A percentile compares a stretch with the other conserved stretches of the same genome.
These are phyloP conservation scores for Pangasius larnaudii DNA, from an alignment of 2,797 vertebrate species.

Conservation along the genomic window DNA sequence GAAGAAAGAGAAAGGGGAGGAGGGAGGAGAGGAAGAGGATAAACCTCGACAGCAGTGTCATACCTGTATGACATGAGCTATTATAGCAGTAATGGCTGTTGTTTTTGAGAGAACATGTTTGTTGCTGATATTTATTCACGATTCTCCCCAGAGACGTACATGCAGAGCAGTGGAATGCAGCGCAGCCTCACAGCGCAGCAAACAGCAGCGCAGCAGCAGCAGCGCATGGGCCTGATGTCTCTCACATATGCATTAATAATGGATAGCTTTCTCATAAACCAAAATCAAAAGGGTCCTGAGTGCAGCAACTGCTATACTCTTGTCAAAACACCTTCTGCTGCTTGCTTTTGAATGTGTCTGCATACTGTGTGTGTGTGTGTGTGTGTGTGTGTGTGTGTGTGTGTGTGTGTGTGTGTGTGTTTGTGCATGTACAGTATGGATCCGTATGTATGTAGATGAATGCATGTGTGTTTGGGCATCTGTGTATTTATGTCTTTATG, in stretches of 20 bases:
- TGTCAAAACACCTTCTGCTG: too few relatives aligned
- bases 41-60: conserved; percentile 46
- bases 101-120: conserved; percentile 52
- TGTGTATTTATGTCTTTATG: background rate
- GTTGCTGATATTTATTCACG: conserved; percentile 54
- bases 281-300: conserved; percentile 38
- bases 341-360: background rate
- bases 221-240: conserved; percentile 14
- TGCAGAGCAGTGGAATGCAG: conserved; percentile 28
- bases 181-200: conserved; percentile 29
- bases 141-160: conserved; percentile 50
- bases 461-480: background rate
- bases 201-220: conserved; percentile 15
- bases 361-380: background rate
- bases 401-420: background rate
- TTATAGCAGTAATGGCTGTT: conserved; percentile 48
- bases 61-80: conserved; percentile 40
- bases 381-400: background rate
- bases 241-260: conserved; percentile 57
- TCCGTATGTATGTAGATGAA: background rate
- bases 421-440: background rate
- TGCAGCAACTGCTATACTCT: conserved; percentile 10
- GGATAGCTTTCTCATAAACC: conserved; percentile 46
- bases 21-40: conserved; percentile 17
- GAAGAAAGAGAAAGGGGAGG: background rate